Base-by-base conservation (phyloP, 1,140 invertebrate species). In the Teleopsis dalmanni region DNA sequence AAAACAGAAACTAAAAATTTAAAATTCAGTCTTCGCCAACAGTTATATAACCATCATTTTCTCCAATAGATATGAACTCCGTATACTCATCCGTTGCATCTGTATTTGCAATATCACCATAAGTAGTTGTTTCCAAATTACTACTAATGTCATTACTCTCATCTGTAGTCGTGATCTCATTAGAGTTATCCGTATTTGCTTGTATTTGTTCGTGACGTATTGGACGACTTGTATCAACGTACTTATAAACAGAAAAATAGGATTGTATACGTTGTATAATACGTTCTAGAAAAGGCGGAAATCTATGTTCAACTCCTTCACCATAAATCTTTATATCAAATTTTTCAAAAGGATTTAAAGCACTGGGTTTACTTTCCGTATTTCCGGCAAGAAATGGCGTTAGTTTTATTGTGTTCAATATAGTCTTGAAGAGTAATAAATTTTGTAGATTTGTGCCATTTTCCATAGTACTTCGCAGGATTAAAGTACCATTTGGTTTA, bases 211-310 rank as follows among this genome's bases (percentile, higher is more conserved):
- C 47, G 11, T 52, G 36, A 10, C 51, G 52, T 21, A 57, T 18
- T 8, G 73, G 72, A 19, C 65, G 50, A 53, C 73, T 76, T 14
- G 73, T 62, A 55, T 76, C 75, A 53, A 74, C 72, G 16, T 75
- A 67, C 42, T 73, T 60, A 48, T 75, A 75, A 22, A 78, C 74
- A 1, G 80, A 81, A 64, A 80, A 76, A 47, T 77, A 62, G 0
- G 75, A 71, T 62, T 82, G 81, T 11, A 82, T 74, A 42, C 76
- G 72, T 50, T 82, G 79, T 9, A 81, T 74, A 18, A 82, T 61
- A 47, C 76, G 77, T 56, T 82, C 81, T 33, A 82, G 51, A 21
- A 81, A 54, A 1, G 80, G 79, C 3, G 80, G 80, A 63, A 82
- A 80, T 56, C 78, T 77, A 3, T 75, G 76, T 47, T 69, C 66